These are phyloP conservation scores for Doris montereyensis DNA, from an alignment of 2,888 invertebrate genomes.

Conservation along the genomic window DNA sequence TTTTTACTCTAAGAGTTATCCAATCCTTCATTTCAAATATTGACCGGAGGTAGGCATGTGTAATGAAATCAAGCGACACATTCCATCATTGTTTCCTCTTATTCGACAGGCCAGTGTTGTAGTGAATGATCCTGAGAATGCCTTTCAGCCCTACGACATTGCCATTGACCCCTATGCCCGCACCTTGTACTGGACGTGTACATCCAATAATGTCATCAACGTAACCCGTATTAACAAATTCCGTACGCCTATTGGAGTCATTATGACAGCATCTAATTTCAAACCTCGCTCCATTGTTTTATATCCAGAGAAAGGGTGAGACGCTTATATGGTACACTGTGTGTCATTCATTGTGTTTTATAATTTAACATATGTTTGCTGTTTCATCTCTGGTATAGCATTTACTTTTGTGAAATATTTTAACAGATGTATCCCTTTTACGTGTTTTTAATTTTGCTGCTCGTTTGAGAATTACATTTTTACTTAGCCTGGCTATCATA, in stretches of 20 bases:
- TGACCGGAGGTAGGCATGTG: too few relatives aligned
- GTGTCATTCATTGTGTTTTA: too few relatives aligned
- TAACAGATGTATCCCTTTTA: too few relatives aligned
- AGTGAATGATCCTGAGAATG: slow-evolving; percentile 35
- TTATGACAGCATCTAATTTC: slow-evolving; percentile 83
- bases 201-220: slow-evolving; percentile 88
- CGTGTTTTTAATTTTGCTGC: too few relatives aligned
- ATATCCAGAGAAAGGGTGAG: slow-evolving; percentile 85
- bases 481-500: too few relatives aligned
- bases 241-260: slow-evolving; percentile 74
- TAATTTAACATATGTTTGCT: too few relatives aligned
- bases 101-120: slow-evolving; percentile 20
- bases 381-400: too few relatives aligned
- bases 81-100: neutral
- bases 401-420: too few relatives aligned
- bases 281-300: slow-evolving; percentile 88
- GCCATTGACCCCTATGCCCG: slow-evolving; percentile 89
- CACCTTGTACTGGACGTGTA: slow-evolving; percentile 90
- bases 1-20: neutral
- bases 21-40: too few relatives aligned
- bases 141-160: slow-evolving; percentile 81
- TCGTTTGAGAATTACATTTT: too few relatives aligned
- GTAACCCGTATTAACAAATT: slow-evolving; percentile 82
- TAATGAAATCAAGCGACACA: neutral
- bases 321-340: too few relatives aligned